phyloP scores from a whole-genome alignment of 2,888 invertebrate genomes.

The Protodeltote pygarga region DNA sequence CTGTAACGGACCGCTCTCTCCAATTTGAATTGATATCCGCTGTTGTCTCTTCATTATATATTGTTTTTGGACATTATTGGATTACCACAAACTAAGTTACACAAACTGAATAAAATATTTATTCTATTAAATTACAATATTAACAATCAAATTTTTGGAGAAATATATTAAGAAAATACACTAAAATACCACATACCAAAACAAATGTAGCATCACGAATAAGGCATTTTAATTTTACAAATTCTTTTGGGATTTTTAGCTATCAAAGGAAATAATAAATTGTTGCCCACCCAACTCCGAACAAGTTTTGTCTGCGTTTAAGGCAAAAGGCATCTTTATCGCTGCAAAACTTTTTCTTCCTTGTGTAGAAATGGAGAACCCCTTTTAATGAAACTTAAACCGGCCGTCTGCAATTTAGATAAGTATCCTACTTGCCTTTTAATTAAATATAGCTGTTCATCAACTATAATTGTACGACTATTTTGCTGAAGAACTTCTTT shows the following conservation, averaged over 20 bases:
- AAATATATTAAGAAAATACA: no score
- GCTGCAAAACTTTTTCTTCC: constrained; percentile 77
- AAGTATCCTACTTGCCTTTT: constrained; percentile 69
- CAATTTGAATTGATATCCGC: constrained; percentile 68
- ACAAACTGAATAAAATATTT: no score
- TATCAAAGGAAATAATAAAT: constrained; percentile 74
- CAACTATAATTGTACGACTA: constrained; percentile 41
- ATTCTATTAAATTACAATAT: no score
- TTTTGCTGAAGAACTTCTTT: constrained; percentile 15
- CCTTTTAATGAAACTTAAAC: constrained; percentile 81
- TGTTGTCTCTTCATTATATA: constrained; percentile 56
- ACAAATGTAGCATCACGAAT: constrained; percentile 34
- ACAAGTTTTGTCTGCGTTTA: constrained; percentile 71
- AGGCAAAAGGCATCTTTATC: constrained; percentile 82
- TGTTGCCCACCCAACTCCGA: constrained; percentile 69
- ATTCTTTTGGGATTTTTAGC: constrained; percentile 62
- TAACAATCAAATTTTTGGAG: no score
- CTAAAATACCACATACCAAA: no score
- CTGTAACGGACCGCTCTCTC: constrained; percentile 68
- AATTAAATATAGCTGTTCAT: constrained; percentile 64
- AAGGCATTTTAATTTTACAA: constrained; percentile 60
- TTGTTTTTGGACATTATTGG: constrained; percentile 24
- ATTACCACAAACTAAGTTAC: constrained; percentile 18
- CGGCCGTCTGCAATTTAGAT: constrained; percentile 76
- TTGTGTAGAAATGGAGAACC: constrained; percentile 66